These are phyloP conservation scores for Hyposmocoma kahamanoa DNA, from an alignment of 1,140 invertebrate genomes.

Conservation along the genomic window DNA sequence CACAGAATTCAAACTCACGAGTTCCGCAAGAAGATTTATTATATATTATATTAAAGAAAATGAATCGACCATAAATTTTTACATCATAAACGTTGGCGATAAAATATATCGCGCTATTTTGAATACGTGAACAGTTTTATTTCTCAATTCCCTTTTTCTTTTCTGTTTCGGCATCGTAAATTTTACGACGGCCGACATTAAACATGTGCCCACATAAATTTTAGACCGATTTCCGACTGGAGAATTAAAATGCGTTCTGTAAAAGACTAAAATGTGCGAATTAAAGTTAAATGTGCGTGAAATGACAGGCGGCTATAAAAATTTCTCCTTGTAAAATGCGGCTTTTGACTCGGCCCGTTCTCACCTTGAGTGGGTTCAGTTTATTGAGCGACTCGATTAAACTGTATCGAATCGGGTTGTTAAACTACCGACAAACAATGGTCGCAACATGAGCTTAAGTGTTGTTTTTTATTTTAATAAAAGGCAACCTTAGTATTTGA, in stretches of 20 bases:
- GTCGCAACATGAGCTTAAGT: constrained; percentile 13
- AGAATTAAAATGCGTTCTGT: constrained; percentile 35
- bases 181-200: constrained; percentile 20
- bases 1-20: neutral
- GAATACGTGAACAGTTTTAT: constrained; percentile 34
- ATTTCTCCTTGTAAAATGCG: constrained; percentile 42
- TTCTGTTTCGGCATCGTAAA: constrained; percentile 26
- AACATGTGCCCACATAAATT: constrained; percentile 26
- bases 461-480: neutral
- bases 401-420: constrained; percentile 58
- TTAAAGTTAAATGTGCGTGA: constrained; percentile 58
- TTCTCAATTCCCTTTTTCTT: constrained; percentile 28
- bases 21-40: constrained; percentile 25
- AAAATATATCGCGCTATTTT: constrained; percentile 28
- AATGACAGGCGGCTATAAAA: constrained; percentile 58
- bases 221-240: constrained; percentile 22
- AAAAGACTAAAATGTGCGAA: constrained; percentile 46
- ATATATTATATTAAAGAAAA: constrained; percentile 22
- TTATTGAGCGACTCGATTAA: constrained; percentile 56
- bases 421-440: constrained; percentile 36
- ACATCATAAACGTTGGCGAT: constrained; percentile 26
- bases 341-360: constrained; percentile 37
- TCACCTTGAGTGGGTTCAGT: constrained; percentile 43
- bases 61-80: constrained; percentile 30
- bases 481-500: constrained; percentile 16